Evolutionary conservation across 2,797 vertebrate genomes (phyloP), one percentile per base, ranked within the genome.

Genomic region (Arrhamphus sclerolepis): DNA sequence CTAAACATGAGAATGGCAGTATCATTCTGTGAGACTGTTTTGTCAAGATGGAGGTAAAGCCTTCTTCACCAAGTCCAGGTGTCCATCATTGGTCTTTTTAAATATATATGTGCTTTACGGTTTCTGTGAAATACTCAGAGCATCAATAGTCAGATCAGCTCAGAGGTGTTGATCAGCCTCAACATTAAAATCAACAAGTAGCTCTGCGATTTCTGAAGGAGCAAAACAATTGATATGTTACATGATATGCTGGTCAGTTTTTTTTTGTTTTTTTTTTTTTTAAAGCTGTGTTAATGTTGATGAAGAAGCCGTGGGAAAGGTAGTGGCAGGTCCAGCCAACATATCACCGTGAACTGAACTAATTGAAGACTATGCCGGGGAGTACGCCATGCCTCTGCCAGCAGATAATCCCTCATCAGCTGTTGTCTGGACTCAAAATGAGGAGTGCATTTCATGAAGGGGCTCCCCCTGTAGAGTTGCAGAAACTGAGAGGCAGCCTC

Each of bases 401-500:
- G 87, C 74, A 89, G 92, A 93, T 94, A 93, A 95, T 94, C 92
- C 92, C 91, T 94, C 92, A 92, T 94, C 93, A 92, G 83, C 89
- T 92, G 89, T 89, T 86, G 84, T 93, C 81, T 89, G 86, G 83
- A 90, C 86, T 87, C 87, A 89, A 92, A 93, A 93, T 92, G 91
- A 92, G 91, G 84, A 93, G 91, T 90, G 90, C 87, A 91, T 94
- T 93, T 94, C 92, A 91, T 89, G 89, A 82, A 88, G 84, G 81
- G 59, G 81, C 89, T 90, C 89, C 90, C 92, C 92, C 93, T 82
- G 90, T 75, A 78, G 92, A 86, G 92, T 84, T 78, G 89, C 86
- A 85, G 91, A 93, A 93, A 93, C 91, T 85, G 93, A 94, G 93
- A 94, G 82, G 89, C 89, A 87, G 85, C 85, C 88, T 90, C 88